Conservation (phyloP, 2,797 vertebrate genomes). For the Anomalospiza imberbis region DNA sequence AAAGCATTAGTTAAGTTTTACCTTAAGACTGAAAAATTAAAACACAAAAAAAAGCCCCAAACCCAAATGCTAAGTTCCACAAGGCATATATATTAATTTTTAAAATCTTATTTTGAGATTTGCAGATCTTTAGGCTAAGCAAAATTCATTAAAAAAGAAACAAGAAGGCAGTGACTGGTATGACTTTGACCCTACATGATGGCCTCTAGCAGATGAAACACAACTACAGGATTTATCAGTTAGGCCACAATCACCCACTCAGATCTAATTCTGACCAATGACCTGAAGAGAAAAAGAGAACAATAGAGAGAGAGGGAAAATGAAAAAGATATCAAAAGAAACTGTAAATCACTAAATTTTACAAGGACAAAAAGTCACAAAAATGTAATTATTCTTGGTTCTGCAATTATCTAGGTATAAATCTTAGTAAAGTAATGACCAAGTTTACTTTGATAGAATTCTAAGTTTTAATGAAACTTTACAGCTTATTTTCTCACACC, state of each 20-base stretch:
- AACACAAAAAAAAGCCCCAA: neutral
- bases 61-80: neutral
- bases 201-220: conserved; percentile 44
- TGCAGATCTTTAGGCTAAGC: neutral
- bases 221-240: conserved; percentile 50
- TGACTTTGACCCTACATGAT: conserved; percentile 48
- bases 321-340: neutral
- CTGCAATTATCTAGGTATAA: neutral
- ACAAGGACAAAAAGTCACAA: neutral
- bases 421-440: neutral
- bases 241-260: conserved; percentile 25
- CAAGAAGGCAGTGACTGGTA: neutral
- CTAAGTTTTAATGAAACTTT: neutral
- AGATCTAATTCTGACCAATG: conserved; percentile 58
- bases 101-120: neutral
- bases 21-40: neutral
- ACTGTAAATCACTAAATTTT: conserved; percentile 1
- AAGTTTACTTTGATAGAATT: neutral
- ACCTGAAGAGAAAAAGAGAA: conserved; percentile 24
- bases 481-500: neutral
- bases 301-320: neutral
- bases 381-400: neutral
- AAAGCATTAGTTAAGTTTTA: neutral
- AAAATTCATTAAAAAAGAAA: conserved; percentile 4
- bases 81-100: neutral